phyloP scores from a whole-genome alignment of 2,888 invertebrate genomes.

The Siphonodentalium dalli region DNA sequence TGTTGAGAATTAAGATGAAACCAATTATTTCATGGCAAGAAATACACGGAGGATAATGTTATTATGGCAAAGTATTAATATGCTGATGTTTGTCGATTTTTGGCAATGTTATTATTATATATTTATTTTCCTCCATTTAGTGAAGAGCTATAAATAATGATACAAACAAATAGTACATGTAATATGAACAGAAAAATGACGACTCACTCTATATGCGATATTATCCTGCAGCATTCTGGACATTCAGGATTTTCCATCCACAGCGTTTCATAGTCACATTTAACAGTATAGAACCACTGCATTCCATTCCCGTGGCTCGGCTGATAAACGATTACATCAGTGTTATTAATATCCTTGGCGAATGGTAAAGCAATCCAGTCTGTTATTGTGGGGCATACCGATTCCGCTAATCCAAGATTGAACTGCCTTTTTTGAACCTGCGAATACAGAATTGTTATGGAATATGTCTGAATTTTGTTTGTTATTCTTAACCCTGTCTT shows the following conservation, averaged over 20 bases:
- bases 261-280: conserved; percentile 35
- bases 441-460: too few relatives aligned
- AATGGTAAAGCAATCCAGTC: conserved; percentile 42
- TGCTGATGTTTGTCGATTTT: too few relatives aligned
- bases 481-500: too few relatives aligned
- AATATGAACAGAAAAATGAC: neutral
- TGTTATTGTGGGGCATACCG: conserved; percentile 47
- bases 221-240: conserved; percentile 46
- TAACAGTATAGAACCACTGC: conserved; percentile 58
- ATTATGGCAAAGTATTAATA: too few relatives aligned
- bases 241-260: conserved; percentile 26
- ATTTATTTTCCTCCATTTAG: too few relatives aligned
- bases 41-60: too few relatives aligned
- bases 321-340: conserved; percentile 42
- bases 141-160: too few relatives aligned
- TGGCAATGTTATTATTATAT: too few relatives aligned
- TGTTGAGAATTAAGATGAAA: too few relatives aligned
- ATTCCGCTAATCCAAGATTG: conserved; percentile 35
- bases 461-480: too few relatives aligned
- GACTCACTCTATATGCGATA: conserved; percentile 40
- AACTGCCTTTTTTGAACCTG: conserved; percentile 30
- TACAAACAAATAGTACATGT: too few relatives aligned
- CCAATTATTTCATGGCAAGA: too few relatives aligned
- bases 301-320: conserved; percentile 34
- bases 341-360: conserved; percentile 53